Conservation (phyloP, 2,113 vertebrate species). For the Colossoma macropomum region DNA sequence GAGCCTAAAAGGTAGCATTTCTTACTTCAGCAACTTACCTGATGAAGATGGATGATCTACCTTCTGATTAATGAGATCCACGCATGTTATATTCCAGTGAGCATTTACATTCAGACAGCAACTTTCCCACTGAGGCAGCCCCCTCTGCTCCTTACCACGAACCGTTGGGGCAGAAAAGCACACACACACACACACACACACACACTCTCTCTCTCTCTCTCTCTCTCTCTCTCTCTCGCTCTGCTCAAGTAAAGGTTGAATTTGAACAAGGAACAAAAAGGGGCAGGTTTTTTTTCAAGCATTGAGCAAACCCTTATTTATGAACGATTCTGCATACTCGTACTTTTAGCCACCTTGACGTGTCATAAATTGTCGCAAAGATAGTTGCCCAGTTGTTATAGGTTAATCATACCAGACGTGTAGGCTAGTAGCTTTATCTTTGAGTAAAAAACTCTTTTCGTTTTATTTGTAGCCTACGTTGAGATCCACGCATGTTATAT, state of each 20-base stretch:
- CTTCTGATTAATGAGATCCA: not conserved
- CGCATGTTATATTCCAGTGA: not conserved
- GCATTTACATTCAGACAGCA: not conserved
- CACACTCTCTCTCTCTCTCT: not conserved
- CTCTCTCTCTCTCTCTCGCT: not conserved
- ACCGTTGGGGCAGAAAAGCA: slow-evolving; percentile 20
- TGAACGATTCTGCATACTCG: too few relatives aligned
- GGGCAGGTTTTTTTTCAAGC: slow-evolving; percentile 10
- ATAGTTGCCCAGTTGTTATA: too few relatives aligned
- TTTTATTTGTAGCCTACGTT: too few relatives aligned
- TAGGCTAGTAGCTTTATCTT: too few relatives aligned
- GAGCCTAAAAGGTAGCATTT: too few relatives aligned
- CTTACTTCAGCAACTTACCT: not conserved
- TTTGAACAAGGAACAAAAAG: too few relatives aligned
- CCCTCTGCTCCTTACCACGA: not conserved
- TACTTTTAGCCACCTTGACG: too few relatives aligned
- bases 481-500: not conserved
- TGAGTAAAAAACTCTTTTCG: too few relatives aligned
- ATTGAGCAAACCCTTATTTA: slow-evolving; percentile 39
- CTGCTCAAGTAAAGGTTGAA: slow-evolving; percentile 23
- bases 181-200: slow-evolving; percentile 15
- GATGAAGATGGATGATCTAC: not conserved
- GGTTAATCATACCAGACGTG: too few relatives aligned
- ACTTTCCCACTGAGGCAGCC: not conserved
- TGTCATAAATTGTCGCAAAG: too few relatives aligned